Conservation (phyloP, 1,140 invertebrate genomes). For the Oreohelix idahoensis region DNA sequence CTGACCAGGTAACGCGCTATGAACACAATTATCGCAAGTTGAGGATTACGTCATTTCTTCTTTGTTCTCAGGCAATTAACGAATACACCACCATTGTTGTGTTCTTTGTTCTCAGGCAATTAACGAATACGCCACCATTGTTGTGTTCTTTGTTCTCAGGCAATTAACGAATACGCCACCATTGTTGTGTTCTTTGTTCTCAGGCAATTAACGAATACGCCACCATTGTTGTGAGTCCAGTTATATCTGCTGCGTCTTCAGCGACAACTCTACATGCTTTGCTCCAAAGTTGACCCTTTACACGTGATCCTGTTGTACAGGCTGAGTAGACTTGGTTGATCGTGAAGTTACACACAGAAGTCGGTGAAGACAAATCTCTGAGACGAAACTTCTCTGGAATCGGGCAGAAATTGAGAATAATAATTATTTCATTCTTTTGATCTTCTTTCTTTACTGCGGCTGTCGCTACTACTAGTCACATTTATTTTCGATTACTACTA, state of each 20-base stretch:
- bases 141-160: neutral
- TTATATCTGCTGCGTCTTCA: slow-evolving; percentile 50
- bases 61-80: neutral
- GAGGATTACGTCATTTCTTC: neutral
- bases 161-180: neutral
- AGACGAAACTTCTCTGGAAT: no score
- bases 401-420: no score
- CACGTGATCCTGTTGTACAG: neutral
- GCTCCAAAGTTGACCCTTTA: slow-evolving; percentile 1
- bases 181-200: slow-evolving; percentile 50
- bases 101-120: neutral
- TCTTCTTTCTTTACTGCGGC: no score
- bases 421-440: no score
- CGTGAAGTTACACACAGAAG: no score
- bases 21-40: no score
- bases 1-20: no score
- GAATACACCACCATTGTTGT: neutral
- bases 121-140: neutral
- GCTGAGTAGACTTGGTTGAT: no score
- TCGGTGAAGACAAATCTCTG: no score
- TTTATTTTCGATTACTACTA: no score
- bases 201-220: slow-evolving; percentile 86
- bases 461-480: no score
- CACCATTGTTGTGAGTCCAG: slow-evolving; percentile 76
- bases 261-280: slow-evolving; percentile 52